Evolutionary conservation across 2,797 vertebrate species (phyloP), one percentile per base, ranked within the genome.

Genomic region (Acridotheres tristis): DNA sequence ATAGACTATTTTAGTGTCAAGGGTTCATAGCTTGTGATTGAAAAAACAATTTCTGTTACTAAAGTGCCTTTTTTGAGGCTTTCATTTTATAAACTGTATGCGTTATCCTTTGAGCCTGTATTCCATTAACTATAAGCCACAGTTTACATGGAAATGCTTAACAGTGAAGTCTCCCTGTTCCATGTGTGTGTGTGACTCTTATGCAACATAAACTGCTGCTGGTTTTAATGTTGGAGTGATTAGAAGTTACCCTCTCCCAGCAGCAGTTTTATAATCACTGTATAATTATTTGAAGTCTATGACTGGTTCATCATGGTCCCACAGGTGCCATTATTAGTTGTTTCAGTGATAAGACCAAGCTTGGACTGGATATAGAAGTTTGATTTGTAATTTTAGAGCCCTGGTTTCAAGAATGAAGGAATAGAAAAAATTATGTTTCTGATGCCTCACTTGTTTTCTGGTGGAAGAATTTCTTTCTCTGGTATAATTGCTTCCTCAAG

Each of bases 71-170:
- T 84, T 86, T 53, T 30, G 16, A 84, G 82, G 50, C 23, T 94
- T 94, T 93, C 1, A 1, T 91, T 94, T 79, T 93, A 40, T 92
- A 72, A 86, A 65, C 90, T 90, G 78, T 93, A 10, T 59, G 53
- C 59, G 18, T 80, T 93, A 78, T 89, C n/a, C 62, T 61, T 86
- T 92, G 72, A 96, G 75, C 22, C 87, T 93, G 69, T 72, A 43
- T 93, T 79, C 73, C 69, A 75, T 95, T 96, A 93, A 76, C 55
- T 72, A 0, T 72, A 90, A 90, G 74, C 72, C 51, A 45, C 54
- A 89, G 80, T 94, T 96, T 96, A 93, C 90, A 62, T 75, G 85
- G 83, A 91, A 92, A 82, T 91, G 63, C 42, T 48, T 86, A 88
- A 88, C 89, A 85, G 43, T 58, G 80, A 84, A 84, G 72, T 57